Conservation (phyloP, 2,888 invertebrate genomes). For the Drosophila putrida region DNA sequence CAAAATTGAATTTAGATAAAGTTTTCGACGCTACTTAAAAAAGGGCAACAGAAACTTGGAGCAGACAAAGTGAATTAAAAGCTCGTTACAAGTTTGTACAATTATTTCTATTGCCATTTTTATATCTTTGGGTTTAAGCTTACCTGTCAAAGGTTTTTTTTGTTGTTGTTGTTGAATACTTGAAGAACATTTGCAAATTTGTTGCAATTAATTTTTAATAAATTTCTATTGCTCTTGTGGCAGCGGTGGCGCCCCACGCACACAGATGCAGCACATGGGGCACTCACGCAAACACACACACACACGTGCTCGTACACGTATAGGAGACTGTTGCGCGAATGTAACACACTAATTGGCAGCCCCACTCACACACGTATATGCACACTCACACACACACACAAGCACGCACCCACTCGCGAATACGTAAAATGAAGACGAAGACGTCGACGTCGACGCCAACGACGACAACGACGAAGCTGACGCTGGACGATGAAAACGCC, state of each 20-base stretch:
- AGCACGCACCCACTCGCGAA: slow-evolving; percentile 41
- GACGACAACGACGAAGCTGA: slow-evolving; percentile 29
- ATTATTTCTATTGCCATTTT: slow-evolving; percentile 4
- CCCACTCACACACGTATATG: slow-evolving; percentile 35
- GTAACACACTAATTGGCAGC: slow-evolving; percentile 67
- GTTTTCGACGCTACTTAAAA: slow-evolving; percentile 31
- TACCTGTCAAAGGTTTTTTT: slow-evolving; percentile 19
- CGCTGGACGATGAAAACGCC: slow-evolving; percentile 65
- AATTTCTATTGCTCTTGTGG: slow-evolving; percentile 27
- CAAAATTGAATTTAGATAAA: slow-evolving; percentile 61
- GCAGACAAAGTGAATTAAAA: slow-evolving; percentile 54
- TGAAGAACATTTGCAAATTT: slow-evolving; percentile 13
- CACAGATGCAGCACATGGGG: slow-evolving; percentile 36
- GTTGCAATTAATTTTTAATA: slow-evolving; percentile 34
- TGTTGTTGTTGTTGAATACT: not conserved
- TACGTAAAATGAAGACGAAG: slow-evolving; percentile 38
- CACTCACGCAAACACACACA: slow-evolving; percentile 28
- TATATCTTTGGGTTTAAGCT: slow-evolving; percentile 2
- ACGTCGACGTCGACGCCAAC: slow-evolving; percentile 28
- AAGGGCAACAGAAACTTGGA: slow-evolving; percentile 20
- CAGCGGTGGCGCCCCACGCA: slow-evolving; percentile 51
- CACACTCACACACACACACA: slow-evolving; percentile 7
- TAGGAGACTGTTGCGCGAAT: slow-evolving; percentile 62
- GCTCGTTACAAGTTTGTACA: slow-evolving; percentile 43
- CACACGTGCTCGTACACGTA: slow-evolving; percentile 34